Evolutionary conservation across 2,113 vertebrate genomes (phyloP).

Genomic region (Pelusios castaneus): DNA sequence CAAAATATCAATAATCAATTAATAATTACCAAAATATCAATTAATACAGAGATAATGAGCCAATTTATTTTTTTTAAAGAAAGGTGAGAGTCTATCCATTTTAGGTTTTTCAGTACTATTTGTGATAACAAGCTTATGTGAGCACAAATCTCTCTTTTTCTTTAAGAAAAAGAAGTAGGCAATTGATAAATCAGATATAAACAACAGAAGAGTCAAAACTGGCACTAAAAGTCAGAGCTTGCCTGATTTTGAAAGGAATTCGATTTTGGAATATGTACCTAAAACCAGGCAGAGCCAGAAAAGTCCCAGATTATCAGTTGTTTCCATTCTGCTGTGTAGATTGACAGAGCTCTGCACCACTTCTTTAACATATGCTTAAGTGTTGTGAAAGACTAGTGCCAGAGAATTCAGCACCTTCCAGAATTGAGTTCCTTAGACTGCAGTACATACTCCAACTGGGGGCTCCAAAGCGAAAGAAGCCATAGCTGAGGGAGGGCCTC

Average conservation of each 20-base stretch:
- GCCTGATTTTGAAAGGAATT: constrained; percentile 46
- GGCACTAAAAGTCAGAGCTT: constrained; percentile 37
- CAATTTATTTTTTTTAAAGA: not conserved
- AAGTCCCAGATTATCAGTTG: constrained; percentile 43
- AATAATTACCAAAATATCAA: not conserved
- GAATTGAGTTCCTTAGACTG: constrained; percentile 28
- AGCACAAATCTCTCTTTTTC: not conserved
- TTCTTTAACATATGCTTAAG: constrained; percentile 47
- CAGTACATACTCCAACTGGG: constrained; percentile 47
- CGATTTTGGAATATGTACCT: constrained; percentile 65
- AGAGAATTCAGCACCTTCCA: constrained; percentile 45
- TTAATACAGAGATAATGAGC: not conserved
- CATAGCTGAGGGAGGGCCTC: constrained; percentile 26
- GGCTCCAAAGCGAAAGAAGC: not conserved
- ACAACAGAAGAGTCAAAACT: constrained; percentile 46
- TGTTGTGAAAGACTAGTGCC: constrained; percentile 66
- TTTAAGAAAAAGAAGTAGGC: not conserved
- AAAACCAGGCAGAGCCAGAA: constrained; percentile 17
- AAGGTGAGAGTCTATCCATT: not conserved
- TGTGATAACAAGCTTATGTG: not conserved
- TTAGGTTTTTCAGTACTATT: not conserved
- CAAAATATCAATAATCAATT: not conserved
- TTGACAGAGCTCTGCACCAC: not conserved
- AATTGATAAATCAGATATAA: constrained; percentile 14
- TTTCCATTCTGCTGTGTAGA: constrained; percentile 37